phyloP scores from a whole-genome alignment of 64 coral and sea anemone genomes.

The Catalaphyllia jardinei region DNA sequence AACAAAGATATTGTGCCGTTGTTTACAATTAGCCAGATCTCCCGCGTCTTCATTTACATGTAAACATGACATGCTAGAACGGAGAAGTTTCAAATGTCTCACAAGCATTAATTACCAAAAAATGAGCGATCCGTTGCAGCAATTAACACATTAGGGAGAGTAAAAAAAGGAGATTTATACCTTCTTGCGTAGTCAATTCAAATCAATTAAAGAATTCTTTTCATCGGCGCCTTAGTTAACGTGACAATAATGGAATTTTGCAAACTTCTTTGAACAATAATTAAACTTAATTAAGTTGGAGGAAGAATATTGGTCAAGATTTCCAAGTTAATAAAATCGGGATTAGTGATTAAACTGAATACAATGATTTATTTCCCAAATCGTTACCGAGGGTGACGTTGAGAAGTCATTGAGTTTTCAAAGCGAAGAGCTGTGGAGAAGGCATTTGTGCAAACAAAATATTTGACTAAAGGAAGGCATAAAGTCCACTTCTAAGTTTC shows the following conservation, averaged over 20 bases:
- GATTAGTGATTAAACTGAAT: slow-evolving; percentile 11
- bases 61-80: not conserved
- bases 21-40: not conserved
- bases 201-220: slow-evolving; percentile 4
- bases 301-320: not conserved
- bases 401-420: not conserved
- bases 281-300: slow-evolving; percentile 12
- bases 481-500: not conserved
- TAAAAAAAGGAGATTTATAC: not conserved
- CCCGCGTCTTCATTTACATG: not conserved
- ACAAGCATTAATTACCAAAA: not conserved
- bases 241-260: slow-evolving; percentile 37
- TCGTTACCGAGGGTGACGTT: not conserved
- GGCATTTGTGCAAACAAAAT: not conserved
- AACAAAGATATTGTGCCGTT: not conserved
- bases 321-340: not conserved
- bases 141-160: not conserved
- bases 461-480: not conserved
- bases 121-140: not conserved
- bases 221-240: not conserved
- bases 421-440: not conserved
- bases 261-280: not conserved
- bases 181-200: not conserved
- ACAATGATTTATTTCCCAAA: not conserved
- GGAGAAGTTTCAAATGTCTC: not conserved